phyloP scores from a whole-genome alignment of 2,797 vertebrate genomes.

The Gila robusta region DNA sequence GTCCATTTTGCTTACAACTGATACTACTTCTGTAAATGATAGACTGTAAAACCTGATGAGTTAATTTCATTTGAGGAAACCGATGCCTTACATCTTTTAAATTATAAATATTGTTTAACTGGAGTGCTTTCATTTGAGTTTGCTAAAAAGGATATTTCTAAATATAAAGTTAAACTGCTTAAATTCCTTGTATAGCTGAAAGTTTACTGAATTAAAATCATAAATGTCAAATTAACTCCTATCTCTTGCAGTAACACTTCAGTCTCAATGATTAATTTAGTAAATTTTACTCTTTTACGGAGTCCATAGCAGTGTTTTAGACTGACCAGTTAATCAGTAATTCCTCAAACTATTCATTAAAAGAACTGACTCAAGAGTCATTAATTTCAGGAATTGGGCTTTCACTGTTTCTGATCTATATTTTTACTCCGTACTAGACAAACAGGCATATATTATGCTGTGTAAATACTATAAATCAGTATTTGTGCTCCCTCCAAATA shows the following conservation, averaged over 20 bases:
- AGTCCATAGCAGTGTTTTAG: not conserved
- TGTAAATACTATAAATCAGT: not conserved
- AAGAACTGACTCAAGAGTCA: not conserved
- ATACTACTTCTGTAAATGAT: not conserved
- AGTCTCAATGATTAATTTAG: not conserved
- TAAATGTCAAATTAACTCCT: not conserved
- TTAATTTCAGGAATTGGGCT: not conserved
- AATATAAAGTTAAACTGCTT: not conserved
- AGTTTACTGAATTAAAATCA: not conserved
- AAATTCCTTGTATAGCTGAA: not conserved
- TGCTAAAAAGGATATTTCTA: not conserved
- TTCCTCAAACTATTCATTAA: not conserved
- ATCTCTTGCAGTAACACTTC: not conserved
- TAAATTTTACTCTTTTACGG: not conserved
- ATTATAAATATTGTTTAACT: not conserved
- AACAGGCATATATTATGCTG: not conserved
- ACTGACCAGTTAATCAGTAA: not conserved
- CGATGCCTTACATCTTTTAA: not conserved
- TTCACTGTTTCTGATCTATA: not conserved
- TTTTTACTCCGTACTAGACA: not conserved
- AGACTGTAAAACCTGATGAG: not conserved
- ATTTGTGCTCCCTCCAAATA: not conserved
- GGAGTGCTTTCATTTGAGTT: not conserved
- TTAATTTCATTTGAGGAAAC: not conserved
- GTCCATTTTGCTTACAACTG: not conserved